Evolutionary conservation across 2,113 vertebrate genomes (phyloP), one percentile per base, ranked within the genome.

Genomic region (Elachura formosa): DNA sequence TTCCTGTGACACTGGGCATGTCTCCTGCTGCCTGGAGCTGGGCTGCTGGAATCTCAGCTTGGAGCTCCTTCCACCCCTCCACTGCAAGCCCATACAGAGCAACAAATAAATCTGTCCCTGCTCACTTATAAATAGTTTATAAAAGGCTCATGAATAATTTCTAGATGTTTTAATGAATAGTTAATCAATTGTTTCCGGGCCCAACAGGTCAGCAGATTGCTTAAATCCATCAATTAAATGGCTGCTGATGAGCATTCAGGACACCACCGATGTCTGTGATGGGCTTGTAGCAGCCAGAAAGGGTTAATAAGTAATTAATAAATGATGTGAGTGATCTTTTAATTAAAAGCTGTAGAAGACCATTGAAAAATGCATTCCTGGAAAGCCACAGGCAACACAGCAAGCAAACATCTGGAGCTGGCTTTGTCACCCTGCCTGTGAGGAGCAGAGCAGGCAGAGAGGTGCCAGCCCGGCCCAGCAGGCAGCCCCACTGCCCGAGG

Each of bases 71-170:
- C 48, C 5, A 1, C 22, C 51, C 73, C 52, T 91, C 36, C 21
- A 0, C 81, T 62, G 46, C 34, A 51, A 88, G 21, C 54, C 63
- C 36, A 1, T n/a, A 34, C 41, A 67, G 8, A 68, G 48, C 4
- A 75, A 79, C n/a, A 74, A 82, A 91, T 84, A 95, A 87, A 94
- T 92, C 87, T 82, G 71, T 43, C 71, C 78, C 62, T 18, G 41
- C 68, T 82, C 62, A 21, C 84, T 95, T 92, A 93, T 89, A 91
- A 94, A 96, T 91, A 91, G 49, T 89, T 94, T 94, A 93, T 93
- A 73, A 95, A 95, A 93, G 87, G 84, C 48, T 84, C 84, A 87
- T 94, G 94, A 97, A 89, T 59, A 86, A 91, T 94, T 96, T 89
- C 84, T 94, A 46, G 84, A 54, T 92, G 74, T 73, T 94, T 91